Base-by-base conservation (phyloP, 2,888 invertebrate genomes). In the Phymatocera aterrima region DNA sequence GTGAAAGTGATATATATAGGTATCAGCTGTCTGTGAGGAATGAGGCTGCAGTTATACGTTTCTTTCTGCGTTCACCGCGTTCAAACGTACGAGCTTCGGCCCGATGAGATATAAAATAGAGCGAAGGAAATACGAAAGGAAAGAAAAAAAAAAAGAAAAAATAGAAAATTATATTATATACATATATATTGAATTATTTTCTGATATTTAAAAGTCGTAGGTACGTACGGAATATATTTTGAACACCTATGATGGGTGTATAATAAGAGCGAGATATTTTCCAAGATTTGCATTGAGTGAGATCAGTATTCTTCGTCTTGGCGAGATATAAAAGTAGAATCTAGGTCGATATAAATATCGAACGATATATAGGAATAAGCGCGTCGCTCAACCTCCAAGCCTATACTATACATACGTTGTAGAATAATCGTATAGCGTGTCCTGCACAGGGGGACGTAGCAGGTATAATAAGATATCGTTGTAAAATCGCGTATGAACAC, bases 341-440 rank as follows among this genome's bases (percentile, higher is more conserved):
- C 88, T 89, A 89, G 90, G 90, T 88, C 90, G 88, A 89, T 90
- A 90, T 89, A 90, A 89, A 90, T 90, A 90, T 75, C 75, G 57
- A 57, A 75, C 75, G 54, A 57, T 75, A 75, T 60, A 60, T 75
- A 75, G 57, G 57, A 57, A 75, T 75, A 75, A 75, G 15, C 74
- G 74, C 37, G 34, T 72, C 72, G 72, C 51, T 72, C 72, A 34
- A 31, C 72, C 72, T n/a, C 72, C n/a, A 51, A 72, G 72, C 18
- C 57, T 57, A 24, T 57, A 28, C 28, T 24, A 4, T 54, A 21
- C 21, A 54, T 21, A 54, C 21, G 10, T 24, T 21, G 15, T 18
- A 48, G n/a, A n/a, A 48, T 46, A 46, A n/a, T n/a, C n/a, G 10
- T 5, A 51, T 21, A 21, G 4, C 51, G 21, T 51, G 10, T 21